Conservation (phyloP, 2,888 invertebrate species). For the Noctua comes region DNA sequence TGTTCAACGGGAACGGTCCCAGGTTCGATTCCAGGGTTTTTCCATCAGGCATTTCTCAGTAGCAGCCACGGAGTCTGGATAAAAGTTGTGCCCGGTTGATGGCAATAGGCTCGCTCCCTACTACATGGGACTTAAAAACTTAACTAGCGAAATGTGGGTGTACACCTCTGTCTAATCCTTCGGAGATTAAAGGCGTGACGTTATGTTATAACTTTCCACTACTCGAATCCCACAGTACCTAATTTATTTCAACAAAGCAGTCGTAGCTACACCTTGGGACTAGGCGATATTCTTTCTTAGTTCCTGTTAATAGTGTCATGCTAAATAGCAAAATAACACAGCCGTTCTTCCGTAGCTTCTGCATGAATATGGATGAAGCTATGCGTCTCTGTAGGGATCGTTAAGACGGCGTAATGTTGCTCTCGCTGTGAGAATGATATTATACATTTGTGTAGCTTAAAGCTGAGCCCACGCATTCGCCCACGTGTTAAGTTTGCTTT, state of each 20-base stretch:
- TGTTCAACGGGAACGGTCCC: too few relatives aligned
- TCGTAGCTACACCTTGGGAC: neutral
- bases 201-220: too few relatives aligned
- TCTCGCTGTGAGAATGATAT: constrained; percentile 5
- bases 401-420: constrained; percentile 27
- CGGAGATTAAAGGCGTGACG: too few relatives aligned
- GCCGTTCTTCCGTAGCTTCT: neutral
- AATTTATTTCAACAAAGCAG: neutral
- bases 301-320: neutral
- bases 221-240: too few relatives aligned
- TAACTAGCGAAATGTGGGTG: too few relatives aligned
- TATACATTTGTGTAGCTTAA: constrained; percentile 8
- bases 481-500: constrained; percentile 13
- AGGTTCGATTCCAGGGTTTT: too few relatives aligned
- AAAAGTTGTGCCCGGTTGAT: too few relatives aligned
- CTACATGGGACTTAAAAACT: too few relatives aligned
- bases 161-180: too few relatives aligned
- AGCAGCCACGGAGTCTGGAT: too few relatives aligned
- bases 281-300: neutral
- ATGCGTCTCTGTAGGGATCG: constrained; percentile 5
- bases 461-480: neutral
- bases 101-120: too few relatives aligned
- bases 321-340: constrained; percentile 16
- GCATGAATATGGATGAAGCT: constrained; percentile 49
- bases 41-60: too few relatives aligned